Percentiles rank a stretch among this genome's conserved stretches.
These are phyloP conservation scores for Apocheima hispidaria DNA, from an alignment of 2,888 invertebrate species.

Conservation along the genomic window DNA sequence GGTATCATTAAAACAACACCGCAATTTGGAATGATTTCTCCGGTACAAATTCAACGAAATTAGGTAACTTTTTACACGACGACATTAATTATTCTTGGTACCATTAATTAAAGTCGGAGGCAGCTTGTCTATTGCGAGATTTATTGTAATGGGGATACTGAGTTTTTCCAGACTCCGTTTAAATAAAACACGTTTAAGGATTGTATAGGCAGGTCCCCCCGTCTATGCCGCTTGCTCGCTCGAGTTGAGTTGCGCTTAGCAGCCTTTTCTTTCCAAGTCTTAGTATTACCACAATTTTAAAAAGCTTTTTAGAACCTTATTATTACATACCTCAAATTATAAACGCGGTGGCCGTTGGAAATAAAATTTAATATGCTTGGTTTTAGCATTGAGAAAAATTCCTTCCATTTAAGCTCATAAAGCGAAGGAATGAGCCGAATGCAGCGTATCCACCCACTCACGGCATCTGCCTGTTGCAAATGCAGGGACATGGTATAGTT, in stretches of 20 bases:
- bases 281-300: no score
- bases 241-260: no score
- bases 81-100: constrained; percentile 48
- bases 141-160: constrained; percentile 42
- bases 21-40: constrained; percentile 59
- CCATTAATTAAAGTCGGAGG: constrained; percentile 38
- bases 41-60: constrained; percentile 55
- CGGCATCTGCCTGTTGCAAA: constrained; percentile 52
- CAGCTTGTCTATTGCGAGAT: constrained; percentile 28
- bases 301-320: no score
- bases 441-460: constrained; percentile 65
- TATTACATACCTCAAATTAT: not conserved
- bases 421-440: constrained; percentile 69
- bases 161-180: constrained; percentile 28
- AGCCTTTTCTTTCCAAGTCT: no score
- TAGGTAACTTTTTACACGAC: constrained; percentile 53
- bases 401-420: constrained; percentile 55
- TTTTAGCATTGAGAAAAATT: constrained; percentile 42
- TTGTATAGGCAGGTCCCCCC: no score
- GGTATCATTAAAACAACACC: constrained; percentile 58
- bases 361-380: constrained; percentile 11
- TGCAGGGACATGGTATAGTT: constrained; percentile 49
- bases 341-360: not conserved
- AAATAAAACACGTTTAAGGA: no score
- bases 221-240: no score